These are phyloP conservation scores for Bombus pyrosoma DNA, from an alignment of 1,140 invertebrate species.

Conservation along the genomic window DNA sequence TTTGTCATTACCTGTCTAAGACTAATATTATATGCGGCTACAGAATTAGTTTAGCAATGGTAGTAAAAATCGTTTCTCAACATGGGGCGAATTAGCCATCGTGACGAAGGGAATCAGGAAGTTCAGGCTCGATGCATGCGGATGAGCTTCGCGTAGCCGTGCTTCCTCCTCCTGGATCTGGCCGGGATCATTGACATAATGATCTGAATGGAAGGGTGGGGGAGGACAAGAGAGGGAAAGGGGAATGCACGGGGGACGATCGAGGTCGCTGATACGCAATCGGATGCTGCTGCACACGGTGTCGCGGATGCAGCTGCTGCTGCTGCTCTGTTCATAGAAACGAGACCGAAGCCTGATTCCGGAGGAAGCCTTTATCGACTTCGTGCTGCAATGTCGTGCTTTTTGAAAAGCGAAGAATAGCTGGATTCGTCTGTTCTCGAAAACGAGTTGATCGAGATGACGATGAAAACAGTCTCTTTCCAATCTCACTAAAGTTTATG, in stretches of 20 bases:
- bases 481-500: not conserved
- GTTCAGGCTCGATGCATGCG: conserved; percentile 45
- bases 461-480: not conserved
- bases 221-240: conserved; percentile 24
- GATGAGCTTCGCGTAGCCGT: conserved; percentile 27
- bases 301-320: conserved; percentile 32
- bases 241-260: conserved; percentile 49
- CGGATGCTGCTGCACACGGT: conserved; percentile 49
- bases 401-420: not conserved
- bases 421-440: no score
- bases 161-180: conserved; percentile 57
- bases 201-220: conserved; percentile 55
- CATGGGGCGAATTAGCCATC: not conserved
- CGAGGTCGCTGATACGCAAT: conserved; percentile 67
- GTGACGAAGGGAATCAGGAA: conserved; percentile 33
- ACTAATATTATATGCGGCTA: not conserved
- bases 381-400: not conserved
- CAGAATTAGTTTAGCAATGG: not conserved
- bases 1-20: not conserved
- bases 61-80: not conserved
- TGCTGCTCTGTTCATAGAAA: conserved; percentile 42
- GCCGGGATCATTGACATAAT: conserved; percentile 67
- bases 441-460: not conserved
- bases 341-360: conserved; percentile 30
- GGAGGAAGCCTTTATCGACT: not conserved